Evolutionary conservation across 1,140 invertebrate genomes (phyloP), one percentile per base, ranked within the genome.

Genomic region (Reticulitermes speratus): DNA sequence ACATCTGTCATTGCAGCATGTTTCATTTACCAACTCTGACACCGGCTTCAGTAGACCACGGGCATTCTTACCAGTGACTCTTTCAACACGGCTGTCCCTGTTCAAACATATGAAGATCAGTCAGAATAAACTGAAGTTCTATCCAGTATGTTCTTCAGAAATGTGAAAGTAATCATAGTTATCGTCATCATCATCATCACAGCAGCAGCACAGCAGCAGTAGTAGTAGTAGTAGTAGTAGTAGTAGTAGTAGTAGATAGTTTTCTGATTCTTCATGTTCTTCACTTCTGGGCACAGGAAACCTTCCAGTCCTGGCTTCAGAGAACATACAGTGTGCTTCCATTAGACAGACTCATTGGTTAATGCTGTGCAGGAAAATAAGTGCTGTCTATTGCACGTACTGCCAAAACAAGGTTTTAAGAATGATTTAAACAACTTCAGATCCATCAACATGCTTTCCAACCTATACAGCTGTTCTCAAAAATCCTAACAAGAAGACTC

Each of bases 1-100:
- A 48, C 87, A 87, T 52, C 75, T 52, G 65, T 87, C 86, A 16
- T 32, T 44, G 32, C 87, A 87, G 81, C 87, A 87, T n/a, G 75
- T 45, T 48, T 87, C 86, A 55, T 84, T 75, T 38, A 45, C 45
- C 38, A 87, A 55, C n/a, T 87, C 44, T 21, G 82, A 48, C 9
- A 87, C 84, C 2, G 87, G 87, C 44, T 84, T 84, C 86, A 87
- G 52, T 9, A 52, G 23, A 12, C 65, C 84, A 25, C 86, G n/a
- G 19, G 86, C n/a, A 55, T 55, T 75, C 82, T 75, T 81, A 14
- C 83, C 85, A 65, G 19, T 83, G 21, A n/a, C 7, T n/a, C 84
- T 86, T 32, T 86, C 87, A 25, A 87, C 83, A 86, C 86, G 44
- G 38, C 44, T 44, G 19, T 23, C 87, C 32, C 84, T 82, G 44